Evolutionary conservation across 2,888 invertebrate genomes (phyloP).

Genomic region (Antheraea yamamai): DNA sequence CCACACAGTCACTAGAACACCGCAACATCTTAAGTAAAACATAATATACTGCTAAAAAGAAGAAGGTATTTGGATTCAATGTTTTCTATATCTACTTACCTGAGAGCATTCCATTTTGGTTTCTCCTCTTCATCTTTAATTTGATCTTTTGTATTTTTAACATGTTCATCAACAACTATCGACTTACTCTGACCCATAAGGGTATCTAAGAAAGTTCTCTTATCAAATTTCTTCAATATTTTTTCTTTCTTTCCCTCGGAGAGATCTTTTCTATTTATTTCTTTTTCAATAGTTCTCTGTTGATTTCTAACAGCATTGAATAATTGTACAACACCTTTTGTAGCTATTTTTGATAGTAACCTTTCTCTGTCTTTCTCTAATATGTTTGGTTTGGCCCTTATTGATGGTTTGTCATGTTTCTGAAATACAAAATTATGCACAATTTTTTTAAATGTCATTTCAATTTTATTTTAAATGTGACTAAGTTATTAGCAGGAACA

Average conservation of each 20-base stretch:
- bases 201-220: slow-evolving; percentile 88
- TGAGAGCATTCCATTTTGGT: slow-evolving; percentile 84
- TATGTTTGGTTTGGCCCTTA: slow-evolving; percentile 89
- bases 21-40: too few relatives aligned
- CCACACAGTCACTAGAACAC: too few relatives aligned
- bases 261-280: slow-evolving; percentile 87
- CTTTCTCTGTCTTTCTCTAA: slow-evolving; percentile 90
- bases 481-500: neutral
- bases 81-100: slow-evolving; percentile 42
- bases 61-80: neutral
- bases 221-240: slow-evolving; percentile 88
- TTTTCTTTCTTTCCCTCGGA: slow-evolving; percentile 90
- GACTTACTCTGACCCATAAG: slow-evolving; percentile 87
- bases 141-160: slow-evolving; percentile 64
- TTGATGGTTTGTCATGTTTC: slow-evolving; percentile 84
- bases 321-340: slow-evolving; percentile 95
- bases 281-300: slow-evolving; percentile 88
- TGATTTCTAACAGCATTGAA: slow-evolving; percentile 95
- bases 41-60: neutral
- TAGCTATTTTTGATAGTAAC: slow-evolving; percentile 90
- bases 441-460: too few relatives aligned
- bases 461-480: slow-evolving; percentile 10
- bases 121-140: slow-evolving; percentile 62
- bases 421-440: slow-evolving; percentile 51
- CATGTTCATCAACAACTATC: slow-evolving; percentile 72